phyloP scores from a whole-genome alignment of 2,113 vertebrate genomes.

The Bubo blakistoni region DNA sequence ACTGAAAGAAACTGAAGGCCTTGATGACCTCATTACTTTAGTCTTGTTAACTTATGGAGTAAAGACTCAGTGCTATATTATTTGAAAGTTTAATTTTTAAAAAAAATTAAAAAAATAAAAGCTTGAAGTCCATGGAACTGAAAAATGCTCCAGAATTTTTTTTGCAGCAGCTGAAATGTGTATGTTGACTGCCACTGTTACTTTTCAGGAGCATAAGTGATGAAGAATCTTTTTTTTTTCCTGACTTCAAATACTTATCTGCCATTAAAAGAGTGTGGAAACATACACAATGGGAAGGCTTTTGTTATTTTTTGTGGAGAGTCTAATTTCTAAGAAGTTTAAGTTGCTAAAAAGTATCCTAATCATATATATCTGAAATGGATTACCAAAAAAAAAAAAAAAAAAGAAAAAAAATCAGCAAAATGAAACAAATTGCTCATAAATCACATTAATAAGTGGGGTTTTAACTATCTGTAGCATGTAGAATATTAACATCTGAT shows the following conservation, averaged over 20 bases:
- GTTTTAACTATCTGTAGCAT: conserved; percentile 71
- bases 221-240: neutral
- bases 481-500: conserved; percentile 75
- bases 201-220: neutral
- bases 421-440: conserved; percentile 70
- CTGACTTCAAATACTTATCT: neutral
- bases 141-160: neutral
- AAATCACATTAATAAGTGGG: conserved; percentile 73
- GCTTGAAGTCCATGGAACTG: neutral
- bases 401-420: conserved; percentile 25
- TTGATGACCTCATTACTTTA: conserved; percentile 9
- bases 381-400: neutral
- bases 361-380: conserved; percentile 19
- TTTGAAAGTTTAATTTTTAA: neutral
- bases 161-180: neutral
- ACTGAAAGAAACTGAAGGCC: neutral
- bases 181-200: neutral
- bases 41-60: neutral
- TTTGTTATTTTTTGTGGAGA: neutral
- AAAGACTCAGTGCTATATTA: neutral
- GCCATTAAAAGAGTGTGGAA: neutral
- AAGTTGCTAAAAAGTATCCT: neutral
- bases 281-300: neutral
- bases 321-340: neutral
- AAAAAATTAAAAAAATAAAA: neutral